Conservation (phyloP, 2,888 invertebrate species). For the Sepiola atlantica region DNA sequence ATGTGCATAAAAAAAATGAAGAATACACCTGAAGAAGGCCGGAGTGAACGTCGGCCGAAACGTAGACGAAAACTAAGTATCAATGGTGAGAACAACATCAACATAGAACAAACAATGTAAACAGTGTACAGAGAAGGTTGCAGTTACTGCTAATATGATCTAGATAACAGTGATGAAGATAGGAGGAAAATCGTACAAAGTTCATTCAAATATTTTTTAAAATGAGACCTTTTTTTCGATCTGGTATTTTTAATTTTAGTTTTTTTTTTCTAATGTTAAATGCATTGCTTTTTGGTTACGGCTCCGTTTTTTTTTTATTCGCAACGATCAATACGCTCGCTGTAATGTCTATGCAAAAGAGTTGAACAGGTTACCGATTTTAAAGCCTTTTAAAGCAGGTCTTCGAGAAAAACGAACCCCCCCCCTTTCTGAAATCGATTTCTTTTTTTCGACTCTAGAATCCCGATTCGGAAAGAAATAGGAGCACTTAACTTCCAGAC, state of each 20-base stretch:
- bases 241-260: background rate
- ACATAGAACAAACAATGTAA: too few relatives aligned
- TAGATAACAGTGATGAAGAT: background rate
- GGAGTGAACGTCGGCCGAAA: too few relatives aligned
- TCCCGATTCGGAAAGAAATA: background rate
- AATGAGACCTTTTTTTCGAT: background rate
- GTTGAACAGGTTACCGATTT: background rate
- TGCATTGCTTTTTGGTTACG: background rate
- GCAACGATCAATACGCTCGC: background rate
- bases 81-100: too few relatives aligned
- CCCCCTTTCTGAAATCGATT: background rate
- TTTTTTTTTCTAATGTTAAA: background rate
- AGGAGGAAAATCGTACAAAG: background rate
- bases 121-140: too few relatives aligned
- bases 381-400: background rate
- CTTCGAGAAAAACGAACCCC: background rate
- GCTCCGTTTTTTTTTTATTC: background rate
- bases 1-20: too few relatives aligned
- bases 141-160: background rate
- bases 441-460: background rate
- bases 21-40: too few relatives aligned
- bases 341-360: background rate
- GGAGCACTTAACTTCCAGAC: background rate
- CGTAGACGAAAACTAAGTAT: background rate
- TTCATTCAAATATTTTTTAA: background rate